A percentile compares a stretch with the other conserved stretches of the same genome.
Conservation (phyloP, 35 echinoderm and acorn worm genomes). For the Heliocidaris erythrogramma region DNA sequence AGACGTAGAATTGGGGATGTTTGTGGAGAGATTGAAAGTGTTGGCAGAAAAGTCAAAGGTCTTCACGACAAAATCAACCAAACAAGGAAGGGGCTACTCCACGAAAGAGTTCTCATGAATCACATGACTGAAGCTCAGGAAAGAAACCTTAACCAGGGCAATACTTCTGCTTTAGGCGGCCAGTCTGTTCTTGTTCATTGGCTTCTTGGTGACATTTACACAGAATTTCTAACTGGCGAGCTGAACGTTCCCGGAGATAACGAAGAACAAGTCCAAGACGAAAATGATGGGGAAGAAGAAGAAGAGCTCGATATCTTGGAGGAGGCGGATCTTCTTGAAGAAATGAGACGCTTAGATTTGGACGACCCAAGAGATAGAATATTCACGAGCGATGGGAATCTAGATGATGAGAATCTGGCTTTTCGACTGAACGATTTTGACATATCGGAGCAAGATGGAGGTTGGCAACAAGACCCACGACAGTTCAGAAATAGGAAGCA, state of each 20-base stretch:
- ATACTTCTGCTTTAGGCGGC: neutral
- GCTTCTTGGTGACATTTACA: conserved; percentile 31
- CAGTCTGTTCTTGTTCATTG: conserved; percentile 45
- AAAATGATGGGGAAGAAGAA: conserved; percentile 49
- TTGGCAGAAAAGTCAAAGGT: conserved; percentile 36
- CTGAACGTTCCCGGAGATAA: neutral
- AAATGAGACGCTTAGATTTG: conserved; percentile 48
- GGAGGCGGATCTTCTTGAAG: conserved; percentile 59
- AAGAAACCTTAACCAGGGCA: conserved; percentile 41
- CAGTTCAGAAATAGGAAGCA: conserved; percentile 24
- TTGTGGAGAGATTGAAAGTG: conserved; percentile 17
- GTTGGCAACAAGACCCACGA: conserved; percentile 29
- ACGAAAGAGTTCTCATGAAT: conserved; percentile 43
- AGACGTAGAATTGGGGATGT: conserved; percentile 49
- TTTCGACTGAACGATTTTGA: conserved; percentile 52
- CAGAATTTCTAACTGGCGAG: neutral
- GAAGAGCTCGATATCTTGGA: conserved; percentile 60
- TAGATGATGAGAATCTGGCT: conserved; percentile 58
- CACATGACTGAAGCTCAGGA: conserved; percentile 52
- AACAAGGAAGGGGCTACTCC: conserved; percentile 55
- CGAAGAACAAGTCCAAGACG: conserved; percentile 14
- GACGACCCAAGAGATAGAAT: conserved; percentile 26
- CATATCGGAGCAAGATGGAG: neutral
- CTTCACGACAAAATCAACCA: conserved; percentile 32
- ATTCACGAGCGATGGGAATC: conserved; percentile 47